A percentile compares a stretch with the other conserved stretches of the same genome.
phyloP scores from a whole-genome alignment of 2,888 invertebrate genomes.

The Vanessa cardui region DNA sequence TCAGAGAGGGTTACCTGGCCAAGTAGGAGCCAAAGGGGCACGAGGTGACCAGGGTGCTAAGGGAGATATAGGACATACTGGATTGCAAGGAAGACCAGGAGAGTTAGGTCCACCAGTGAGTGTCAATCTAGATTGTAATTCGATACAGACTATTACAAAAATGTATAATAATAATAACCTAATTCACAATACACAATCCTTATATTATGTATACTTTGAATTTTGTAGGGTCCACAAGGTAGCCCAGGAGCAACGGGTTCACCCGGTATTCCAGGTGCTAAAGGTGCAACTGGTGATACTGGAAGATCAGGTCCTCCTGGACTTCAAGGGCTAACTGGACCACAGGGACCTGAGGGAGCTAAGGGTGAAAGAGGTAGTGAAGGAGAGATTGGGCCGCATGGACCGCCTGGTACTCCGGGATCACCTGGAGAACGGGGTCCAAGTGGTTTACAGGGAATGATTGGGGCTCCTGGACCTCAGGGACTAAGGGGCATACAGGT shows the following conservation, averaged over 20 bases:
- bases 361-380: constrained; percentile 89
- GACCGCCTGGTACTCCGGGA: constrained; percentile 87
- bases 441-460: constrained; percentile 84
- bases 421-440: constrained; percentile 86
- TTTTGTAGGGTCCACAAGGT: constrained; percentile 87
- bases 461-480: constrained; percentile 85
- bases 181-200: too few species aligned
- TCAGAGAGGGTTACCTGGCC: constrained; percentile 82
- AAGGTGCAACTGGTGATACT: constrained; percentile 87
- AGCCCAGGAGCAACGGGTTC: constrained; percentile 86
- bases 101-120: constrained; percentile 87
- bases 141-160: neutral
- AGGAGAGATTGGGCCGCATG: constrained; percentile 87
- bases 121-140: neutral
- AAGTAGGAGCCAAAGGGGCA: constrained; percentile 88
- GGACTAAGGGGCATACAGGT: constrained; percentile 86
- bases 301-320: constrained; percentile 87
- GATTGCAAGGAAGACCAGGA: constrained; percentile 90
- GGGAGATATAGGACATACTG: constrained; percentile 88
- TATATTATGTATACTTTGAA: constrained; percentile 4
- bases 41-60: constrained; percentile 89
- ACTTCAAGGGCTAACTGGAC: constrained; percentile 86
- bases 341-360: constrained; percentile 87
- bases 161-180: neutral
- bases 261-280: constrained; percentile 86